These are phyloP conservation scores for Remorina albescens DNA, from an alignment of 2,797 vertebrate genomes.

Conservation along the genomic window DNA sequence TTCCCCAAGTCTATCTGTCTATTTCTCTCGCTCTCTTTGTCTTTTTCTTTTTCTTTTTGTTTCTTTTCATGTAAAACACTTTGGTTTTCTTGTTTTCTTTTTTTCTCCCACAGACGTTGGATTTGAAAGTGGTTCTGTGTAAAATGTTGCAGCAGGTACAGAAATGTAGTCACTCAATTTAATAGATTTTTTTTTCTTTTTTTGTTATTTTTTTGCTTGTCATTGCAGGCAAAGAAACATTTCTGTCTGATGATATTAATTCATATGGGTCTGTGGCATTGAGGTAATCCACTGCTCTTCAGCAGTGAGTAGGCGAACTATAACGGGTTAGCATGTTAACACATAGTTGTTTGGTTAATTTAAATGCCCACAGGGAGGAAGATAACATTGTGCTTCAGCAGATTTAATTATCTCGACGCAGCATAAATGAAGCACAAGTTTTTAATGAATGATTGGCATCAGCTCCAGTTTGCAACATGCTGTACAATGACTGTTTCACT, in stretches of 20 bases:
- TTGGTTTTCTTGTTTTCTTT: neutral
- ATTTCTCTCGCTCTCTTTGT: neutral
- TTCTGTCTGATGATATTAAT: neutral
- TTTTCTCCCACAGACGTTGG: neutral
- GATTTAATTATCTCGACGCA: no score
- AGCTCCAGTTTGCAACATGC: no score
- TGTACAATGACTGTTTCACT: neutral
- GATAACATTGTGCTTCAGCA: neutral
- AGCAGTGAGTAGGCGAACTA: neutral
- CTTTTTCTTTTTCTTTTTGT: constrained; percentile 16
- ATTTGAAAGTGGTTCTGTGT: neutral
- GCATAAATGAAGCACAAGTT: no score
- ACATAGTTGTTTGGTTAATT: neutral
- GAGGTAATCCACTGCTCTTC: neutral
- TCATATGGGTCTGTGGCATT: neutral
- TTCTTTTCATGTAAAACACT: constrained; percentile 5
- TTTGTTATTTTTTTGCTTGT: neutral
- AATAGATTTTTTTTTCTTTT: neutral
- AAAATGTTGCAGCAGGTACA: constrained; percentile 9
- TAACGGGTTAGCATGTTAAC: neutral
- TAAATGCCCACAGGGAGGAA: neutral
- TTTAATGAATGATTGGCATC: no score
- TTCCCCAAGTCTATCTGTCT: constrained; percentile 38
- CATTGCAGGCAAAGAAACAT: neutral
- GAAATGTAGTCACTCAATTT: neutral